These are phyloP conservation scores for Diadema setosum DNA, from an alignment of 35 echinoderm and acorn worm species.

Conservation along the genomic window DNA sequence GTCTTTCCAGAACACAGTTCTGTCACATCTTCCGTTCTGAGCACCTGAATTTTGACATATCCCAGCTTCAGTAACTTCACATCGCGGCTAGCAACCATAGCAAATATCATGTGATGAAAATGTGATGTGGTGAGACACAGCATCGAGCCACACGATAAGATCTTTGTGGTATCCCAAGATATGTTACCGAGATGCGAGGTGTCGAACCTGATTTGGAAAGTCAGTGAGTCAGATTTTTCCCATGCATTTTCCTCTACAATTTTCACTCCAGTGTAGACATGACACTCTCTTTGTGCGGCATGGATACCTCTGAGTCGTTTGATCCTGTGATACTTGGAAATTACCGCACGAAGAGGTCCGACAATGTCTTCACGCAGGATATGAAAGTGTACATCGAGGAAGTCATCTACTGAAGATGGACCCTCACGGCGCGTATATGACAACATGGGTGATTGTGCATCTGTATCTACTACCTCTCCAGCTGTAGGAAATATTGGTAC, in stretches of 20 bases:
- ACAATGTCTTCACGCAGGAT: constrained; percentile 91
- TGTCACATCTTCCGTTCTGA: neutral
- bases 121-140: constrained; percentile 82
- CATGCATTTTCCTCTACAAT: constrained; percentile 30
- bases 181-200: constrained; percentile 11
- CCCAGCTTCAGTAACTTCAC: constrained; percentile 61
- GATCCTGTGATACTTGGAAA: constrained; percentile 59
- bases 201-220: constrained; percentile 47
- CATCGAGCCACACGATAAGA: constrained; percentile 68
- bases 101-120: constrained; percentile 76
- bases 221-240: constrained; percentile 41
- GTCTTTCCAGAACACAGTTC: neutral
- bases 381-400: constrained; percentile 82
- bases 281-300: constrained; percentile 44
- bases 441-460: constrained; percentile 1
- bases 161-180: constrained; percentile 60
- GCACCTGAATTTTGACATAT: constrained; percentile 57
- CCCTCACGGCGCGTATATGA: constrained; percentile 29
- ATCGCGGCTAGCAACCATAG: constrained; percentile 74
- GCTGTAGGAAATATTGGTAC: constrained; percentile 76
- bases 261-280: constrained; percentile 57
- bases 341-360: constrained; percentile 64
- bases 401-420: constrained; percentile 55
- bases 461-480: constrained; percentile 51
- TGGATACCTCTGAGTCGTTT: neutral